A percentile compares a stretch with the other conserved stretches of the same genome.
These are phyloP conservation scores for Ethmia dodecea DNA, from an alignment of 2,888 invertebrate genomes.

Conservation along the genomic window DNA sequence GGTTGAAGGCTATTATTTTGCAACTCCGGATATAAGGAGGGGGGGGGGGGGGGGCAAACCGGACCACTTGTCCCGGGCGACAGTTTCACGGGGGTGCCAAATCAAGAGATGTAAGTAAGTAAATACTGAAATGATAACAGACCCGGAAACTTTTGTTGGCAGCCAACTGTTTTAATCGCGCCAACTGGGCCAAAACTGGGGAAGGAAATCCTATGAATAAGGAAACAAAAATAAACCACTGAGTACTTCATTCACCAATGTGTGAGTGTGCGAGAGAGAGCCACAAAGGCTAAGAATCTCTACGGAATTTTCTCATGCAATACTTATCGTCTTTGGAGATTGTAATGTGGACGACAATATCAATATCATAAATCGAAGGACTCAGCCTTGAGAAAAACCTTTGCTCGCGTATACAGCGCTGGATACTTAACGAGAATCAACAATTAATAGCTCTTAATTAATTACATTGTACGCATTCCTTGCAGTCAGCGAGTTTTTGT, in stretches of 20 bases:
- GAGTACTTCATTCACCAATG: no score
- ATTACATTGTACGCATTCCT: conserved; percentile 48
- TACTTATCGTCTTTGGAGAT: background rate
- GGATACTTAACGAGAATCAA: conserved; percentile 41
- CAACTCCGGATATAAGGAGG: no score
- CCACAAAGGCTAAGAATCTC: conserved; percentile 3
- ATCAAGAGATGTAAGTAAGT: no score
- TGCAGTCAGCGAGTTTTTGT: conserved; percentile 8
- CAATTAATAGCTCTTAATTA: conserved; percentile 61
- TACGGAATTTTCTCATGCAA: conserved; percentile 13
- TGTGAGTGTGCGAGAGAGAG: conserved; percentile 2
- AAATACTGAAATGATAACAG: no score
- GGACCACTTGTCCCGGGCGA: no score
- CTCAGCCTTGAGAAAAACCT: conserved; percentile 11
- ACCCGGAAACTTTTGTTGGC: conserved; percentile 4
- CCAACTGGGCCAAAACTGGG: conserved; percentile 6
- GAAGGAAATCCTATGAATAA: conserved; percentile 9
- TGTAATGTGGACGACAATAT: conserved; percentile 18
- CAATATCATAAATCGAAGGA: conserved; percentile 22
- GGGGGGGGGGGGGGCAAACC: no score
- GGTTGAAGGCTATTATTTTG: no score
- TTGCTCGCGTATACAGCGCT: background rate
- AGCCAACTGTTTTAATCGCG: background rate
- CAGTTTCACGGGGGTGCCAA: no score
- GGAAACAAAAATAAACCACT: conserved; percentile 9